Evolutionary conservation across 2,888 invertebrate species (phyloP).

Genomic region (Norana najaformis): DNA sequence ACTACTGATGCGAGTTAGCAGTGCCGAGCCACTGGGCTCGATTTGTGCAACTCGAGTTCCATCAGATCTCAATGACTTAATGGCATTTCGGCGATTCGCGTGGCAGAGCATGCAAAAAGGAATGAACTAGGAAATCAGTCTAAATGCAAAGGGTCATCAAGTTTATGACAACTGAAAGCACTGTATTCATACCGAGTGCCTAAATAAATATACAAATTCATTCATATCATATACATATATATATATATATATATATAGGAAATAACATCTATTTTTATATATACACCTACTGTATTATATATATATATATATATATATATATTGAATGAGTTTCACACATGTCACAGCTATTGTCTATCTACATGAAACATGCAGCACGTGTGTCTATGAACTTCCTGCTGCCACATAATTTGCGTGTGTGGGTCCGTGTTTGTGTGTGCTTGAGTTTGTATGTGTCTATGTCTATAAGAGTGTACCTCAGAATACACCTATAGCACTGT

Average conservation of each 20-base stretch:
- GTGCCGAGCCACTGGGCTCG: neutral
- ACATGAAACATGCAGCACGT: neutral
- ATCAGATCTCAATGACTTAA: neutral
- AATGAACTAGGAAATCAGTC: neutral
- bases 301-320: neutral
- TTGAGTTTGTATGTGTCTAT: too few relatives aligned
- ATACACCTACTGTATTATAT: neutral
- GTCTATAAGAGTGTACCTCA: too few relatives aligned
- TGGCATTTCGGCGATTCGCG: neutral
- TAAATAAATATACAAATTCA: neutral
- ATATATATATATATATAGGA: too few relatives aligned
- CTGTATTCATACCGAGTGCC: neutral
- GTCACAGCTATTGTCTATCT: neutral
- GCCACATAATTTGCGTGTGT: too few relatives aligned
- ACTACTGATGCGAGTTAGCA: slow-evolving; percentile 13
- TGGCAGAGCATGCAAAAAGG: neutral
- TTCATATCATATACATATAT: neutral
- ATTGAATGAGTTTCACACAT: neutral
- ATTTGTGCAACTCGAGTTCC: neutral
- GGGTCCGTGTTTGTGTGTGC: too few relatives aligned
- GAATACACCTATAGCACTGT: too few relatives aligned
- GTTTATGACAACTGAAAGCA: neutral
- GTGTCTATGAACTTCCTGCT: too few relatives aligned
- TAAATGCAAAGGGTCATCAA: slow-evolving; percentile 13
- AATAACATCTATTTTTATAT: too few relatives aligned